Conservation (phyloP, 2,888 invertebrate species). For the Synergus japonicus region DNA sequence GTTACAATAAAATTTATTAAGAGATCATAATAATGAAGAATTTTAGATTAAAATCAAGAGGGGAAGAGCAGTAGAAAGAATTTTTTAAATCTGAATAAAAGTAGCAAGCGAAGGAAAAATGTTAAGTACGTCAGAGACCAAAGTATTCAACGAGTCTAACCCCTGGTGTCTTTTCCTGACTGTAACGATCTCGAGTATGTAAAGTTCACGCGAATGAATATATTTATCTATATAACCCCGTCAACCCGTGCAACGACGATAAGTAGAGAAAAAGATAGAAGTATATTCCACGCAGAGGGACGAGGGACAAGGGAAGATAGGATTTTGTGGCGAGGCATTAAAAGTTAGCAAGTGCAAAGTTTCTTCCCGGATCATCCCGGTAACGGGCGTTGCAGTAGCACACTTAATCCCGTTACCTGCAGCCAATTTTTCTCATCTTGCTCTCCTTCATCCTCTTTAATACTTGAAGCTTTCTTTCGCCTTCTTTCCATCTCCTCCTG, state of each 20-base stretch:
- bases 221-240: constrained; percentile 6
- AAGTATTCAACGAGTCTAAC: constrained; percentile 3
- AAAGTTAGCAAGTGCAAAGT: constrained; percentile 76
- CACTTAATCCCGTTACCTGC: constrained; percentile 75
- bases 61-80: not conserved
- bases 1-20: no score
- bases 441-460: constrained; percentile 49
- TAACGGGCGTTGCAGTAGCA: constrained; percentile 69
- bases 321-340: constrained; percentile 72
- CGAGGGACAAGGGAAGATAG: constrained; percentile 40
- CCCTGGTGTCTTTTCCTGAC: constrained; percentile 14
- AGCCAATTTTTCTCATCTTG: constrained; percentile 71
- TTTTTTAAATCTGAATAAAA: not conserved
- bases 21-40: no score
- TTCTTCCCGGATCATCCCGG: constrained; percentile 72
- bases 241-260: not conserved
- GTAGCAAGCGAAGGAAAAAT: not conserved
- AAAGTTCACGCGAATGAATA: constrained; percentile 21
- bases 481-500: constrained; percentile 18
- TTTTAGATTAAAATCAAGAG: no score
- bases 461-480: constrained; percentile 45
- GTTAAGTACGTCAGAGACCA: not conserved
- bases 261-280: not conserved
- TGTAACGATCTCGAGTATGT: constrained; percentile 13
- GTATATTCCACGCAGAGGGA: not conserved